A percentile compares a stretch with the other conserved stretches of the same genome.
Conservation (phyloP, 2,113 vertebrate species). For the Illadopsis cleaveri region DNA sequence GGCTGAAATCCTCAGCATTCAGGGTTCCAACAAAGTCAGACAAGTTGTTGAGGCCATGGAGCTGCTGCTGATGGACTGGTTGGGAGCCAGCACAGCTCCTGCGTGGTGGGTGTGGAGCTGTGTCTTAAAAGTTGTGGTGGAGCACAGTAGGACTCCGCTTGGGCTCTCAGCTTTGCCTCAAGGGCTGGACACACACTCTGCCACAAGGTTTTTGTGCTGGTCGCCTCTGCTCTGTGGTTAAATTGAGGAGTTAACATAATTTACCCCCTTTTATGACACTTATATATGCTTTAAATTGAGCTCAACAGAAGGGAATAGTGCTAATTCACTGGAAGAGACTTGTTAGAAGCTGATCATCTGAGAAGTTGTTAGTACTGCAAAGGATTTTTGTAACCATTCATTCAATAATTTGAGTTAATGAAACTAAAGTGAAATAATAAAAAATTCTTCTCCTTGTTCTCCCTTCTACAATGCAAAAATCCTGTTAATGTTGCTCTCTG, state of each 20-base stretch:
- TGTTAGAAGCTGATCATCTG: background rate
- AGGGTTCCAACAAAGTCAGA: background rate
- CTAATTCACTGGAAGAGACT: background rate
- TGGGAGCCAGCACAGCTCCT: background rate
- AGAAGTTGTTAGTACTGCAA: background rate
- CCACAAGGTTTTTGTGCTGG: background rate
- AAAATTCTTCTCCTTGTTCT: background rate
- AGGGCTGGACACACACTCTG: background rate
- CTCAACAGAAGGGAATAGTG: background rate
- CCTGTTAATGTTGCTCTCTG: background rate
- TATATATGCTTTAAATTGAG: background rate
- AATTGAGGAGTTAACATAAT: fast-evolving
- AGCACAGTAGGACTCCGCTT: background rate
- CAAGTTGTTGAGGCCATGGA: background rate
- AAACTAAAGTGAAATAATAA: background rate
- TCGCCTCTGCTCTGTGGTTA: background rate
- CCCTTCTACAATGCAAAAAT: background rate
- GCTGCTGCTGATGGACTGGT: background rate
- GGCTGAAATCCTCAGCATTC: too few relatives aligned
- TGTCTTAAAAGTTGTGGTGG: background rate
- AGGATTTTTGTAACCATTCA: background rate
- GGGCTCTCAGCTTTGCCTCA: background rate
- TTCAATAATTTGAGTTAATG: background rate
- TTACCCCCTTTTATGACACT: background rate
- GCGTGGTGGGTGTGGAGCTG: fast-evolving